Evolutionary conservation across 2,113 vertebrate species (phyloP), one percentile per base, ranked within the genome.

Genomic region (Drymodes brunneopygia): DNA sequence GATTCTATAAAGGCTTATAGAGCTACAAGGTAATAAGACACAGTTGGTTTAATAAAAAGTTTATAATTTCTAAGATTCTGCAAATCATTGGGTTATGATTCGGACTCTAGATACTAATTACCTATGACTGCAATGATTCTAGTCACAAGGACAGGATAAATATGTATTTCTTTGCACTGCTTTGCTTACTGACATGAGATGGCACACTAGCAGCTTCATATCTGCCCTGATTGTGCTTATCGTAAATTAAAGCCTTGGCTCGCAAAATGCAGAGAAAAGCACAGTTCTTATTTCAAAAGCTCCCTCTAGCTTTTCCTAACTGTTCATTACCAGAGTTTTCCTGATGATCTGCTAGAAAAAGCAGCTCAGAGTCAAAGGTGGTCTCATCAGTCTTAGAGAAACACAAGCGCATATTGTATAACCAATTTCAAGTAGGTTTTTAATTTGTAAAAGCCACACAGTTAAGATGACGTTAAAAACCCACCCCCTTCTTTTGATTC

Each of bases 361-460:
- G 75, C 93, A 95, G 86, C 86, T 91, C 48, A 74, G 90, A 97
- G 94, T 97, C 97, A 97, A 96, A 97, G 97, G 94, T 97, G 96
- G 95, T 95, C 95, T 92, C 96, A 96, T 96, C 94, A 89, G 95
- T 92, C 94, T 90, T 81, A 81, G 79, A 88, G 94, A 96, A 97
- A 96, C 79, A 97, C 95, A 95, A 72, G 96, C 81, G 0, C 48
- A 84, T 86, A 96, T 97, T 97, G 95, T 96, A 95, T 74, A 96
- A 96, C 91, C 90, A 90, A 77, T 95, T 95, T 92, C 90, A 90
- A 97, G 97, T 84, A 90, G 94, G 88, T 95, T 97, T 97, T 94
- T 96, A 94, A 97, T 97, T 96, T 97, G 95, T 88, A 96, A 97
- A 97, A 97, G 96, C 96, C 97, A 95, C 92, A 95, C 92, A 95